phyloP scores from a whole-genome alignment of 2,797 vertebrate genomes.

The Myripristis jacobus region DNA sequence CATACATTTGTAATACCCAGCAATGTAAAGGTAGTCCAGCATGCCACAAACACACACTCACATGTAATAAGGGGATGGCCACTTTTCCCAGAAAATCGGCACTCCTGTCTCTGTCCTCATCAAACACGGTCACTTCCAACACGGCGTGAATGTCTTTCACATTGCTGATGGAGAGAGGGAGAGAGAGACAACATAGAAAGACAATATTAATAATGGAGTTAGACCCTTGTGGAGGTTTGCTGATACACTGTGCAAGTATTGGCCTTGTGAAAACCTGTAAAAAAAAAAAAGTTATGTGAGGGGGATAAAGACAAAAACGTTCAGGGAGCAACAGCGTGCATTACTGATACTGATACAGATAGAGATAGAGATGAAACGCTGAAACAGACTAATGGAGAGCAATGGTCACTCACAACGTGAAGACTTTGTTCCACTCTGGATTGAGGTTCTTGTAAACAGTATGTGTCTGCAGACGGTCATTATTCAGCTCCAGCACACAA shows the following conservation, averaged over 20 bases:
- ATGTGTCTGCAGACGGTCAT: constrained; percentile 93
- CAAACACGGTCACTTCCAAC: constrained; percentile 94
- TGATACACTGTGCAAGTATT: too few species aligned
- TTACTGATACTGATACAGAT: constrained; percentile 79
- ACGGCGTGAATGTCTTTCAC: constrained; percentile 95
- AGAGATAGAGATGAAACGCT: constrained; percentile 24
- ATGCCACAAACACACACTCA: constrained; percentile 79
- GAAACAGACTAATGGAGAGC: not conserved
- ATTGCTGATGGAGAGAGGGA: constrained; percentile 80
- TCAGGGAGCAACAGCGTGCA: too few species aligned
- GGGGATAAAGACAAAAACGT: too few species aligned
- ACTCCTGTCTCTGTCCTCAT: constrained; percentile 94
- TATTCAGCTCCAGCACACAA: constrained; percentile 94
- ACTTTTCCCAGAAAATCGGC: constrained; percentile 98
- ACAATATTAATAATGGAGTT: not conserved
- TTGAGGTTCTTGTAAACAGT: constrained; percentile 96
- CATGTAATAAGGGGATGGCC: constrained; percentile 90
- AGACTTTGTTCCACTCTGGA: constrained; percentile 96
- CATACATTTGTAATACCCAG: too few species aligned
- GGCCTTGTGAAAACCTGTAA: too few species aligned
- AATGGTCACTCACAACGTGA: constrained; percentile 90
- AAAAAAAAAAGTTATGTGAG: too few species aligned
- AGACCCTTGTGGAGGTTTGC: too few species aligned
- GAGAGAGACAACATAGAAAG: constrained; percentile 40
- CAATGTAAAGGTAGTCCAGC: too few species aligned